phyloP scores from a whole-genome alignment of 2,888 invertebrate species.

The Leptodirus hochenwartii region DNA sequence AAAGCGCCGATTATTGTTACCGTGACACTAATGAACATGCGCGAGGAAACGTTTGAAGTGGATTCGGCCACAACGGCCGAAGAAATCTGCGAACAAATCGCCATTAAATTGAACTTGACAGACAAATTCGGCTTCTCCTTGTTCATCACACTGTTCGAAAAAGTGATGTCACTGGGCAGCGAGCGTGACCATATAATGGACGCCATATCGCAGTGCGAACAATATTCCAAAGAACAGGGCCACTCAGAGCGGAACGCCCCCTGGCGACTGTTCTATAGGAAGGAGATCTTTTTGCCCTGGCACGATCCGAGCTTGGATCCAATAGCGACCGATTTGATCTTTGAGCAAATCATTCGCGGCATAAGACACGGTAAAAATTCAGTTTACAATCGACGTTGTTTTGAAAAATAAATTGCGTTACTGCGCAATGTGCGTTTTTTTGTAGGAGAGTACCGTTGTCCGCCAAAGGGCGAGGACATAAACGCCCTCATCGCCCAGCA shows the following conservation, averaged over 20 bases:
- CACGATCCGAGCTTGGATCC: constrained; percentile 69
- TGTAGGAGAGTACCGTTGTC: constrained; percentile 84
- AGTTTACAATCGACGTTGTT: no score
- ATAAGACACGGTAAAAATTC: constrained; percentile 79
- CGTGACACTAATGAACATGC: constrained; percentile 79
- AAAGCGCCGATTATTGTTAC: constrained; percentile 69
- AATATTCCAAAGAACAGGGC: constrained; percentile 82
- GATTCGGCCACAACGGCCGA: constrained; percentile 84
- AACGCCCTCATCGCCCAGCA: constrained; percentile 81
- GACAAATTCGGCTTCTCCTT: constrained; percentile 86
- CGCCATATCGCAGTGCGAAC: constrained; percentile 90
- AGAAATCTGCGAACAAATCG: constrained; percentile 68
- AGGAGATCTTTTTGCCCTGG: constrained; percentile 88
- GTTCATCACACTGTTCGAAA: constrained; percentile 79
- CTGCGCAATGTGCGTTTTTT: no score
- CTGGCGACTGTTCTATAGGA: constrained; percentile 74
- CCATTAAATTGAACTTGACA: constrained; percentile 52
- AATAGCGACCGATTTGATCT: constrained; percentile 75
- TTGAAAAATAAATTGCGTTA: no score
- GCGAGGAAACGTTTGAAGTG: constrained; percentile 59
- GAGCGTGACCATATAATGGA: constrained; percentile 89
- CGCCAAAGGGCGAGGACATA: constrained; percentile 65
- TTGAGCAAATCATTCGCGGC: constrained; percentile 72
- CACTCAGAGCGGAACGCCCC: constrained; percentile 67
- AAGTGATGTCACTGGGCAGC: constrained; percentile 63